These are phyloP conservation scores for Equus quagga DNA, from an alignment of 2,113 vertebrate genomes.

Conservation along the genomic window DNA sequence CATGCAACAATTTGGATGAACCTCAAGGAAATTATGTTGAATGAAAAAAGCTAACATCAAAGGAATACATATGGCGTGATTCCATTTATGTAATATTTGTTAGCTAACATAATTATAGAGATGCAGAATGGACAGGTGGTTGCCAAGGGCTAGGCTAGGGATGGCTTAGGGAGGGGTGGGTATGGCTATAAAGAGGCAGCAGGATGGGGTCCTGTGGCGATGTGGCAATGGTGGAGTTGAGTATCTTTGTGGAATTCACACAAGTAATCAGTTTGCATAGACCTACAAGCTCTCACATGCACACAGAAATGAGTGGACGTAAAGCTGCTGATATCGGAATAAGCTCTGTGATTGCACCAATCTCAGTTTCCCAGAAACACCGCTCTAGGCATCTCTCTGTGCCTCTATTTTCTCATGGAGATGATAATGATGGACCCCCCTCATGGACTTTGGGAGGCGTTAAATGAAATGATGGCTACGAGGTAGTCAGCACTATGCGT, in stretches of 20 bases:
- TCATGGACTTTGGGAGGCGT: background rate
- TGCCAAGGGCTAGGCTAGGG: background rate
- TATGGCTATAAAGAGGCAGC: background rate
- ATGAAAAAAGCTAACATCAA: background rate
- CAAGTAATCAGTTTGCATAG: background rate
- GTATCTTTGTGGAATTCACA: background rate
- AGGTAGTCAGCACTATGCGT: background rate
- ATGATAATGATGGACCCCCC: background rate
- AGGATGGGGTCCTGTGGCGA: background rate
- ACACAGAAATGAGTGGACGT: too few species aligned
- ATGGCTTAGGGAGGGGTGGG: background rate
- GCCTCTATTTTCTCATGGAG: background rate
- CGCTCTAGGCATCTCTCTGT: background rate
- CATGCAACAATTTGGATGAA: background rate
- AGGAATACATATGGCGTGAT: background rate
- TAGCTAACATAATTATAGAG: background rate
- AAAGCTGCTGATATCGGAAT: too few species aligned
- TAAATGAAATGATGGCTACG: background rate
- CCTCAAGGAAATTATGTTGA: background rate
- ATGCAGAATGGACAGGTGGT: background rate
- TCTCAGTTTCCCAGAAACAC: rapidly evolving
- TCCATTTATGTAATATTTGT: background rate
- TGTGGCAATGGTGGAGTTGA: background rate
- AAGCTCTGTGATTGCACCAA: background rate
- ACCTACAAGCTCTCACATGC: background rate